Base-by-base conservation (phyloP, 2,888 invertebrate genomes). In the Microplitis manilae region DNA sequence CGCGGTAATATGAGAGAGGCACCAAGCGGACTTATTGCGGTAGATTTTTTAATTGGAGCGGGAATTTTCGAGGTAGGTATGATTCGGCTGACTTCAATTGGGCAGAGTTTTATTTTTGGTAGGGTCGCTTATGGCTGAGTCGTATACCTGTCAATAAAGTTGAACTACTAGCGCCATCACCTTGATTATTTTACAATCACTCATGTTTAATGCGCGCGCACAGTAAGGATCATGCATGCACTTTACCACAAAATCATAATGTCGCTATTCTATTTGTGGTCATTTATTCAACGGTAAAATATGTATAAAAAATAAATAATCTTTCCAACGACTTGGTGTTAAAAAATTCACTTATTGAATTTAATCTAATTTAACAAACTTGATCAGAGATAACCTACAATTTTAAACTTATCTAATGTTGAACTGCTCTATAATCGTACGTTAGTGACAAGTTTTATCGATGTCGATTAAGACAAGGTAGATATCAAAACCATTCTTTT, bases 181-280 rank as follows among this genome's bases (percentile, higher is more conserved):
- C 4, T 8, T 7, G 13, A 50, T 50, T 50, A 50, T 1, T 50
- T 50, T 50, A 70, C 59, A 59, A 72, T 62, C 39, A 62, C 71
- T 72, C 62, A 72, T 41, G 60, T 6, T 13, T 5, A 39, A 60
- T 74, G 74, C 74, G 74, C 74, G 68, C 74, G 74, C 74, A 74
- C 67, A 2, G 1, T 38, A 30, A 15, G 13, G n/a, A 15, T 13
- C 1, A 40, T 78, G 77, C 68, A 64, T 77, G 78, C 73, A 67
- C 38, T 17, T 15, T 65, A 71, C 71, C 67, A 60, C 67, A 73
- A 85, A 86, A 85, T 78, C 86, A 88, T 88, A 84, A 88, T 88
- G 88, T 87, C 88, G 87, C 83, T 81, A 80, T 82, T 84, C 86
- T 86, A 87, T 87, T 87, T 86, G 87, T 86, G 85, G 86, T 86